Conservation (phyloP, 2,888 invertebrate genomes). For the Sarcophaga rosellei region DNA sequence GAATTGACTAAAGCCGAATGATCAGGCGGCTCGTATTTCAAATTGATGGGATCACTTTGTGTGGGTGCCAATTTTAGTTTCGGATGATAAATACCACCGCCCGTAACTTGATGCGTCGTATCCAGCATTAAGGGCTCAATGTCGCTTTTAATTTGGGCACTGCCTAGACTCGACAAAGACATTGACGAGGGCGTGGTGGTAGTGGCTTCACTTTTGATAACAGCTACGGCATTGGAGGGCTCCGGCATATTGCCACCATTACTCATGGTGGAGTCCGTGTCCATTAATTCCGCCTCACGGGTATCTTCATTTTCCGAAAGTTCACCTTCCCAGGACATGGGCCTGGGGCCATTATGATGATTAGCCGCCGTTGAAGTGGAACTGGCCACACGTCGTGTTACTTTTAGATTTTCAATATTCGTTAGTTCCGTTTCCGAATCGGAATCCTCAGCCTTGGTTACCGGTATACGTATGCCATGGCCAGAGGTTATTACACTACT, state of each 20-base stretch:
- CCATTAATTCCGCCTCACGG: constrained; percentile 81
- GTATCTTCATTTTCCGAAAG: constrained; percentile 90
- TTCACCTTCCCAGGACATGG: constrained; percentile 98
- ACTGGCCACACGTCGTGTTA: constrained; percentile 81
- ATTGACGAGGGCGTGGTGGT: constrained; percentile 66
- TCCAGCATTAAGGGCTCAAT: constrained; percentile 77
- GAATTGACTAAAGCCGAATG: constrained; percentile 82
- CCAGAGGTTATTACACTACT: constrained; percentile 72
- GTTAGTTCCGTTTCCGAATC: constrained; percentile 80
- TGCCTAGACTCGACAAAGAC: constrained; percentile 45
- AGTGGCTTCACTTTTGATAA: constrained; percentile 75
- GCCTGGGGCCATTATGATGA: constrained; percentile 84
- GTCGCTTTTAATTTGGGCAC: constrained; percentile 73
- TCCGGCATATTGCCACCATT: constrained; percentile 64
- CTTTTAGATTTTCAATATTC: constrained; percentile 81
- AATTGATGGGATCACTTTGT: constrained; percentile 80
- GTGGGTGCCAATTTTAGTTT: constrained; percentile 77
- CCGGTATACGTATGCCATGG: constrained; percentile 74
- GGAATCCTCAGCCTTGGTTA: constrained; percentile 76
- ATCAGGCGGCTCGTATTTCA: constrained; percentile 78
- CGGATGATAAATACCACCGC: constrained; percentile 64
- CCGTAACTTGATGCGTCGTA: constrained; percentile 70
- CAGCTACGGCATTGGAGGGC: constrained; percentile 70
- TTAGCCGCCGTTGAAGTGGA: constrained; percentile 33
- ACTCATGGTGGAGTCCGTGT: constrained; percentile 78